phyloP scores from a whole-genome alignment of 1,140 invertebrate species.

The Dendroctonus ponderosae region DNA sequence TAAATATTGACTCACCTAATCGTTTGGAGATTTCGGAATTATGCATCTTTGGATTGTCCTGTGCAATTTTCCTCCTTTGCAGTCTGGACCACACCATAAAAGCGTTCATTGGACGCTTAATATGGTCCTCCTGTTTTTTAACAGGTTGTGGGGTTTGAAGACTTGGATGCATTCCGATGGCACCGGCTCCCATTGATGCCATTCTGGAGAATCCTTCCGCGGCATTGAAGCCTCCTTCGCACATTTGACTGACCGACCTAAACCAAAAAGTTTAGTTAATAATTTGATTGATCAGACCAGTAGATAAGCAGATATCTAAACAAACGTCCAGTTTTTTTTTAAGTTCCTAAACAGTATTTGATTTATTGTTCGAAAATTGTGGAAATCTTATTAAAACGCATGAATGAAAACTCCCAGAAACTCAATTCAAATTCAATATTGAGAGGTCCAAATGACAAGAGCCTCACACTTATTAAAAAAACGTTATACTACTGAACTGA shows the following conservation, averaged over 20 bases:
- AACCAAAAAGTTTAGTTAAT: slow-evolving; percentile 16
- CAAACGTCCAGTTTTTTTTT: too few relatives aligned
- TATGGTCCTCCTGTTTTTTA: slow-evolving; percentile 67
- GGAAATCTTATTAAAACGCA: too few relatives aligned
- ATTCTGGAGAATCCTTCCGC: slow-evolving; percentile 51
- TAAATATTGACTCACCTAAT: slow-evolving; percentile 66
- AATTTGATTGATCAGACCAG: too few relatives aligned
- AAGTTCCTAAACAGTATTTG: too few relatives aligned
- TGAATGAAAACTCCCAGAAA: neutral
- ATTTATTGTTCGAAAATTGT: too few relatives aligned
- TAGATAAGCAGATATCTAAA: too few relatives aligned
- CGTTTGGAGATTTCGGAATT: slow-evolving; percentile 96
- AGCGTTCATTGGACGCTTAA: slow-evolving; percentile 86
- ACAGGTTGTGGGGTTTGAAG: slow-evolving; percentile 39
- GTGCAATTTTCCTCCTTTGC: slow-evolving; percentile 88
- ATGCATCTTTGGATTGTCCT: slow-evolving; percentile 98
- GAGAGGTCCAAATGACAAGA: too few relatives aligned
- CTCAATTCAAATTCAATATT: neutral
- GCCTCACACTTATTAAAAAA: neutral
- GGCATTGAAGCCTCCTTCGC: slow-evolving; percentile 49
- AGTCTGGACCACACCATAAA: slow-evolving; percentile 87
- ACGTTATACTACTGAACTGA: slow-evolving; percentile 18
- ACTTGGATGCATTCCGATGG: slow-evolving; percentile 46
- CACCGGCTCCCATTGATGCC: slow-evolving; percentile 48
- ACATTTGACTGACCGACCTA: slow-evolving; percentile 49